Conservation (phyloP, 92 coral and sea anemone genomes). For the Heteractis magnifica region DNA sequence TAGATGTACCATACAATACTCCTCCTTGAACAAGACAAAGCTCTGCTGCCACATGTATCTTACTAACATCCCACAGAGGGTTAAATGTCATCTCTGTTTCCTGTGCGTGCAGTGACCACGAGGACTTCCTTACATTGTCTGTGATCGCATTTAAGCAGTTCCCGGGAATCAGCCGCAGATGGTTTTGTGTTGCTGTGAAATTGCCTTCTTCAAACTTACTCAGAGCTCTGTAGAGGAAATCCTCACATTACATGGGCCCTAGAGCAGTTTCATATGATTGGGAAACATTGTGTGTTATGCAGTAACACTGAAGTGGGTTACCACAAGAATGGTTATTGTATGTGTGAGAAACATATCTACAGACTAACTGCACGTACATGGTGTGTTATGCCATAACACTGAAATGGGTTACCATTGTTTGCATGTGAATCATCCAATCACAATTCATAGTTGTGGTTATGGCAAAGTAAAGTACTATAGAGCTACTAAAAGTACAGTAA, state of each 20-base stretch:
- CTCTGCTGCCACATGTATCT: constrained; percentile 78
- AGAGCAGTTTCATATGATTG: too few relatives aligned
- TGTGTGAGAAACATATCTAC: too few relatives aligned
- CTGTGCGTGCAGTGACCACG: constrained; percentile 68
- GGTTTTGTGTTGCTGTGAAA: constrained; percentile 73
- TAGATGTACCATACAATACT: constrained; percentile 78
- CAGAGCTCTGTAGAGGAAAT: constrained; percentile 59
- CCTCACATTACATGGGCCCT: not conserved
- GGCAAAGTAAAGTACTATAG: too few relatives aligned
- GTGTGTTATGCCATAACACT: too few relatives aligned
- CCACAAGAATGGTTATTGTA: too few relatives aligned
- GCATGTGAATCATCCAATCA: too few relatives aligned
- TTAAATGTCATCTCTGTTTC: constrained; percentile 69
- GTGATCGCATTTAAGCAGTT: constrained; percentile 83
- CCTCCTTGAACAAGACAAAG: constrained; percentile 84
- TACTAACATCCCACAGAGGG: constrained; percentile 78
- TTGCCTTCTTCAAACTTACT: constrained; percentile 89
- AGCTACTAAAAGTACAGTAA: too few relatives aligned
- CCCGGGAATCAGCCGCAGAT: constrained; percentile 87
- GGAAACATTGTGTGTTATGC: too few relatives aligned
- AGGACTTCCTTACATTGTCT: constrained; percentile 77
- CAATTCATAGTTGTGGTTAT: too few relatives aligned
- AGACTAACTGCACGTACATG: too few relatives aligned
- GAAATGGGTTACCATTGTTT: too few relatives aligned
- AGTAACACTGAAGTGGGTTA: too few relatives aligned